Conservation (phyloP, 37 sponge, comb jelly and placozoan genomes). For the Trichoplax adhaerens region DNA sequence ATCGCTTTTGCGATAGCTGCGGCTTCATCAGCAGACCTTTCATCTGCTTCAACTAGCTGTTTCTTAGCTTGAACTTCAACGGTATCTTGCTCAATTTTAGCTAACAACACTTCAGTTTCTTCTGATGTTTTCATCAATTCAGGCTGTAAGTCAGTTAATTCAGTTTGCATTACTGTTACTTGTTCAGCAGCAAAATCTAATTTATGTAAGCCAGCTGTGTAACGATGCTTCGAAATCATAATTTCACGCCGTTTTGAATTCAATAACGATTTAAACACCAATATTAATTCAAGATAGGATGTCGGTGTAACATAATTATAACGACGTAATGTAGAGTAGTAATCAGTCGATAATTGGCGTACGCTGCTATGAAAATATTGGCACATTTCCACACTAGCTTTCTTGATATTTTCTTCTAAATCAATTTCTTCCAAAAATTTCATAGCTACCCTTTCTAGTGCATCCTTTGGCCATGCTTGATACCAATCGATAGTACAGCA, state of each 20-base stretch:
- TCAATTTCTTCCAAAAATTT: slow-evolving; percentile 93
- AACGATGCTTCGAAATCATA: slow-evolving; percentile 48
- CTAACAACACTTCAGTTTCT: slow-evolving; percentile 84
- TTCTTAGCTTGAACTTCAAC: slow-evolving; percentile 30
- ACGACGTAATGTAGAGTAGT: slow-evolving; percentile 58
- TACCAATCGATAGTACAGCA: slow-evolving; percentile 99
- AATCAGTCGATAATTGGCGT: slow-evolving; percentile 28
- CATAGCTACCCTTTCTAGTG: slow-evolving; percentile 97
- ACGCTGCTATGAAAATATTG: slow-evolving; percentile 81
- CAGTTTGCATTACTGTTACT: slow-evolving; percentile 82
- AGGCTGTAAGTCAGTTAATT: slow-evolving; percentile 77
- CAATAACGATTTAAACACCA: slow-evolving; percentile 80
- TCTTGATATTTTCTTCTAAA: slow-evolving; percentile 51
- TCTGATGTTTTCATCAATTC: slow-evolving; percentile 85
- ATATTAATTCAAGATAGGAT: slow-evolving; percentile 89
- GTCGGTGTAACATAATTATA: slow-evolving; percentile 97
- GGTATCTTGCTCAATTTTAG: slow-evolving; percentile 93
- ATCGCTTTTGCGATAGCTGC: slow-evolving; percentile 83
- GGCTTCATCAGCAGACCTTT: slow-evolving; percentile 85
- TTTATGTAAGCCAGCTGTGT: slow-evolving; percentile 77
- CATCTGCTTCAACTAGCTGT: slow-evolving; percentile 93
- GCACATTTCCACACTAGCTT: slow-evolving; percentile 75
- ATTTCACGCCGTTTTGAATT: slow-evolving; percentile 53
- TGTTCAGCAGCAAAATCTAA: slow-evolving; percentile 92
- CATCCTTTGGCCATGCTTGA: slow-evolving; percentile 97